Percentiles rank a stretch among this genome's conserved stretches.
phyloP scores from a whole-genome alignment of 1,140 invertebrate genomes.

The Penaeus chinensis region DNA sequence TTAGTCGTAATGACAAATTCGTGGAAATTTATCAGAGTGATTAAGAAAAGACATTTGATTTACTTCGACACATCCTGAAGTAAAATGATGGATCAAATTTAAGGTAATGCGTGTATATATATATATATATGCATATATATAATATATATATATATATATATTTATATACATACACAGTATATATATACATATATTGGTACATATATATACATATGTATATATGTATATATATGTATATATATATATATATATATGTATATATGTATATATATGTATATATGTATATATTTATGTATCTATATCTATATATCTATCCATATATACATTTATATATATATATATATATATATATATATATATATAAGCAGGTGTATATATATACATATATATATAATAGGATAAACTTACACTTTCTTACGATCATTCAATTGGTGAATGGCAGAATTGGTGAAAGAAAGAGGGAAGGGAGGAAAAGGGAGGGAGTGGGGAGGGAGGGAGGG shows the following conservation, averaged over 20 bases:
- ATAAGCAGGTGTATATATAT: background rate
- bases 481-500: no score
- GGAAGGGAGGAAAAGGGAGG: no score
- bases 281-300: slow-evolving; percentile 1
- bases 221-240: background rate
- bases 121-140: background rate
- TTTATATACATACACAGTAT: background rate
- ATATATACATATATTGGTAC: slow-evolving; percentile 2
- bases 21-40: no score
- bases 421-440: no score
- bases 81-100: no score
- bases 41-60: no score
- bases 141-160: background rate
- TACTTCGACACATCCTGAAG: no score
- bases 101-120: background rate
- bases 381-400: background rate
- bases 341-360: slow-evolving; percentile 21
- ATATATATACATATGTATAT: slow-evolving; percentile 16
- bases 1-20: no score
- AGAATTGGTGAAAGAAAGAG: background rate
- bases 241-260: background rate
- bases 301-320: background rate
- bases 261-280: background rate
- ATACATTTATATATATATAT: background rate
- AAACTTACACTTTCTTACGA: no score